These are phyloP conservation scores for Ellobium chinense DNA, from an alignment of 2,888 invertebrate genomes.

Conservation along the genomic window DNA sequence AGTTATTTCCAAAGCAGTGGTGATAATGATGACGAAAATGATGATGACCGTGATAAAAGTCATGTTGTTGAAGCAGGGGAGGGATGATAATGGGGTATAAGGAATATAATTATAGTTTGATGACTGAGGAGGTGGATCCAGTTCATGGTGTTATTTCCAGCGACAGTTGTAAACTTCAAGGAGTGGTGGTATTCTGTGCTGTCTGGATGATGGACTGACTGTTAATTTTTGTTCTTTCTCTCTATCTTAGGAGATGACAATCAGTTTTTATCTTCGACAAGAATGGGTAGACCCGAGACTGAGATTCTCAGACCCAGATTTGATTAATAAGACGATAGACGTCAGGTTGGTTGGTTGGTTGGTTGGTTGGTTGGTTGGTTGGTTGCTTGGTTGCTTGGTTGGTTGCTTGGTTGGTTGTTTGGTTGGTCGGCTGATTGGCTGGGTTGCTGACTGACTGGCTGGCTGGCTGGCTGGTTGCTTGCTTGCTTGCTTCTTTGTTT, in stretches of 20 bases:
- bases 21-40: too few relatives aligned
- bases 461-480: neutral
- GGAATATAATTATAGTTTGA: too few relatives aligned
- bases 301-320: neutral
- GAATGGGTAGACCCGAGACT: conserved; percentile 35
- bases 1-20: too few relatives aligned
- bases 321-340: neutral
- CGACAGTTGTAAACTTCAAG: too few relatives aligned
- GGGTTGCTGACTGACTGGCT: neutral
- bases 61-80: too few relatives aligned
- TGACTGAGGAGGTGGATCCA: too few relatives aligned
- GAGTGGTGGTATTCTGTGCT: too few relatives aligned
- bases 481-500: neutral
- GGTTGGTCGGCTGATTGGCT: neutral
- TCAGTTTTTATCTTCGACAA: conserved; percentile 36
- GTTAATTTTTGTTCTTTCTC: too few relatives aligned
- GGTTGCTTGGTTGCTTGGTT: neutral
- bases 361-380: neutral
- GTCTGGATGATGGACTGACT: too few relatives aligned
- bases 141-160: too few relatives aligned
- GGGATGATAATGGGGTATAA: too few relatives aligned
- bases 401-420: neutral
- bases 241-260: conserved; percentile 25
- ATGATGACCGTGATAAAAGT: too few relatives aligned
- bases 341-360: neutral